Evolutionary conservation across 2,888 invertebrate species (phyloP), one percentile per base, ranked within the genome.

Genomic region (Mechanitis mazaeus): DNA sequence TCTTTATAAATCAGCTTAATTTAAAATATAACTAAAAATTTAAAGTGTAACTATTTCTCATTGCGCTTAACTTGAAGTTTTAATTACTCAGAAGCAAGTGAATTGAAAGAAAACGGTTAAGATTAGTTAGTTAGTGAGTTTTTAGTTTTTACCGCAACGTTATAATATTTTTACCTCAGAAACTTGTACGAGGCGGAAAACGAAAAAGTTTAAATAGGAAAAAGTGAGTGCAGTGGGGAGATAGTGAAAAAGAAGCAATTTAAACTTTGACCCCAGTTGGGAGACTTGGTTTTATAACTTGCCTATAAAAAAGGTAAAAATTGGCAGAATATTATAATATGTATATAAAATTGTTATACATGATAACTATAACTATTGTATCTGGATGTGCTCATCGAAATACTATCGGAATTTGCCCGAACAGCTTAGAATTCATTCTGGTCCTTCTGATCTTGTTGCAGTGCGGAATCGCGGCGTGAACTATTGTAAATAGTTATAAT

Each of bases 211-310:
- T 86, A 86, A 86, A 89, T 87, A 84, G 84, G 85, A 86, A 87
- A 87, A 87, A 86, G 83, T 83, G 82, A 83, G 81, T 82, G 83
- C 78, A 78, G 73, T 75, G 67, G 76, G 74, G 76, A 85, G 87
- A 87, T 88, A 88, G 88, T 88, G 87, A 87, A 88, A 88, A 87
- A 87, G 84, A 74, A 78, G 79, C 85, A 88, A 87, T 87, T 88
- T 85, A 84, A 88, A 88, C 81, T 88, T 88, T 82, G 76, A 72
- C 80, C 71, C 74, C 72, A 75, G 72, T 73, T 69, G 75, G 78
- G 78, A 76, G 79, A 80, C 72, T 75, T 77, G 79, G 76, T 82
- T 85, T 86, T 83, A 83, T 79, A 87, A 89, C 83, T 83, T 84
- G 74, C 74, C 69, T 75, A 53, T 47, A 71, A 71, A 77, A 20